Conservation (phyloP, 2,888 invertebrate genomes). For the Hemaris fuciformis region DNA sequence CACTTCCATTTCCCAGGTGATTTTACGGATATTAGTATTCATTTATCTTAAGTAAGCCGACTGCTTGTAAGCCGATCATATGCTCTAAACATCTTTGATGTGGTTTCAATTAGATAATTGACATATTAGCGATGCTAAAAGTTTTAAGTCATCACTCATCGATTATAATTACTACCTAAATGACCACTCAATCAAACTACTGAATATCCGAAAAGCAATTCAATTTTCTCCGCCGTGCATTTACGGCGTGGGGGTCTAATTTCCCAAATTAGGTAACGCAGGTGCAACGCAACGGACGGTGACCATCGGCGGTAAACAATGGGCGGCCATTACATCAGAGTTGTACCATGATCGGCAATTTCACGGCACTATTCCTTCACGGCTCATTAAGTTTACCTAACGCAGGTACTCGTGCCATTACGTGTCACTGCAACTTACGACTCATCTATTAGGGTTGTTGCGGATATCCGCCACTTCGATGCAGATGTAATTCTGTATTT, state of each 20-base stretch:
- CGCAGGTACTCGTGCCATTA: conserved; percentile 50
- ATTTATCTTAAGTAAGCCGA: too few species aligned
- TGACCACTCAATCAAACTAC: neutral
- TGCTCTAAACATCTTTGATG: too few species aligned
- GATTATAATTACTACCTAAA: neutral
- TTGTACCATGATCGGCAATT: conserved; percentile 43
- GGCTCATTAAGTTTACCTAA: conserved; percentile 59
- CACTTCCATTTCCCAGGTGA: too few species aligned
- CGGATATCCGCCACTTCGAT: neutral
- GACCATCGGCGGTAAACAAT: conserved; percentile 2
- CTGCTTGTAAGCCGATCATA: too few species aligned
- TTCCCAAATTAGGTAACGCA: conserved; percentile 7
- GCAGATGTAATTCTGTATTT: neutral
- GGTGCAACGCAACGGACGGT: neutral
- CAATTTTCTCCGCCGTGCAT: neutral
- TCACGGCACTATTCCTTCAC: conserved; percentile 47
- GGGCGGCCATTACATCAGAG: conserved; percentile 5
- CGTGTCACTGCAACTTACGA: conserved; percentile 39
- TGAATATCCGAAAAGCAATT: neutral
- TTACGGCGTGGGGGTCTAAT: neutral
- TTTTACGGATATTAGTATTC: too few species aligned
- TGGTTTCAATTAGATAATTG: too few species aligned
- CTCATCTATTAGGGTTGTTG: conserved; percentile 13
- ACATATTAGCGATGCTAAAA: too few species aligned
- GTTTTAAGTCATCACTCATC: too few species aligned